Conservation (phyloP, 1,140 invertebrate genomes). For the Pinna nobilis region DNA sequence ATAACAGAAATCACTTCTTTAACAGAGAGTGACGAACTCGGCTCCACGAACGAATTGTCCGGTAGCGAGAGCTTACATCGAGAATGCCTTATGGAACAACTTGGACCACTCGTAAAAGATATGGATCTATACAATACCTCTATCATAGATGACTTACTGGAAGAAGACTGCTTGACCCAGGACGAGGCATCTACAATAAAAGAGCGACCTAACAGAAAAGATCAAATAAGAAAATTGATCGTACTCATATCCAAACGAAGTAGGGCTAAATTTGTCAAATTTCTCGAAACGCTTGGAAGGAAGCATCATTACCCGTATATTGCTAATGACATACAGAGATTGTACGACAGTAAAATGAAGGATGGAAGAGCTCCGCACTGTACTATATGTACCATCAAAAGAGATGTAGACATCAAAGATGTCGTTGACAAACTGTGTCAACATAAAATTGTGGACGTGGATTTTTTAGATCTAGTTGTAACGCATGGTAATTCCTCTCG, state of each 20-base stretch:
- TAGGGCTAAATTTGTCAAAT: slow-evolving; percentile 13
- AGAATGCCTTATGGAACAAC: slow-evolving; percentile 29
- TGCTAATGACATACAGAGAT: slow-evolving; percentile 12
- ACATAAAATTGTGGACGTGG: slow-evolving; percentile 19
- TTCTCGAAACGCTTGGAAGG: slow-evolving; percentile 31
- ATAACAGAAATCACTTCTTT: neutral
- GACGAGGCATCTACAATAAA: slow-evolving; percentile 31
- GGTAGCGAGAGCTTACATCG: slow-evolving; percentile 23
- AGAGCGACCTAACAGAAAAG: slow-evolving; percentile 7
- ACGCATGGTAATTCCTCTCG: neutral
- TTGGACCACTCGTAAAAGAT: slow-evolving; percentile 30
- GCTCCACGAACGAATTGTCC: neutral
- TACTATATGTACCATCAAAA: slow-evolving; percentile 31
- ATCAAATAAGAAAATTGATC: slow-evolving; percentile 36
- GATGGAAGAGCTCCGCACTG: slow-evolving; percentile 11
- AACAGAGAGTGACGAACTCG: neutral
- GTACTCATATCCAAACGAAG: slow-evolving; percentile 18
- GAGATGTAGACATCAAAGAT: slow-evolving; percentile 29
- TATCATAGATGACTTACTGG: slow-evolving; percentile 29
- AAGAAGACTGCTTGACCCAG: slow-evolving; percentile 29
- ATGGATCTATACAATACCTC: slow-evolving; percentile 22
- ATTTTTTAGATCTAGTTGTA: slow-evolving; percentile 15
- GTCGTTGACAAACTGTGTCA: slow-evolving; percentile 34
- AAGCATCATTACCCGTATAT: slow-evolving; percentile 27
- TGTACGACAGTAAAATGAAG: slow-evolving; percentile 14